Evolutionary conservation across 2,888 invertebrate species (phyloP).

Genomic region (Agrotis puta): DNA sequence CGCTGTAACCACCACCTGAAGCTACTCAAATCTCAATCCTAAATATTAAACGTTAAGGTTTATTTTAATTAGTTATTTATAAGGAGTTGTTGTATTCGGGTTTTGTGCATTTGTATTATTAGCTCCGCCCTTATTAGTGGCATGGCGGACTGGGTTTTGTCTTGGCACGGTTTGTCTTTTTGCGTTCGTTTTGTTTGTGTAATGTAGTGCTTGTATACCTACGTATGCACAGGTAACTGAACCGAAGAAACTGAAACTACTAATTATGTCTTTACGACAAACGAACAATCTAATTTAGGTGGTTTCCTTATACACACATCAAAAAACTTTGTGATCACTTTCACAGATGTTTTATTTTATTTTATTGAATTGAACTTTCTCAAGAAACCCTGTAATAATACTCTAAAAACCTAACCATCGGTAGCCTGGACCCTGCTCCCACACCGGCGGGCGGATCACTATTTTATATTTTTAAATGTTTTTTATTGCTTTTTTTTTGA

Average conservation of each 20-base stretch:
- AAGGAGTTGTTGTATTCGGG: constrained; percentile 65
- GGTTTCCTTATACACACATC: not conserved
- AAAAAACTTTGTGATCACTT: too few species aligned
- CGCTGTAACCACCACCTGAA: constrained; percentile 71
- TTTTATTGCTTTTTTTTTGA: too few species aligned
- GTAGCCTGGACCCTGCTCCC: too few species aligned
- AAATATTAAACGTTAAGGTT: constrained; percentile 67
- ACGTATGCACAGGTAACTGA: constrained; percentile 47
- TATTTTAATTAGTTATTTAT: constrained; percentile 68
- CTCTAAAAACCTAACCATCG: too few species aligned
- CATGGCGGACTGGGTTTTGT: constrained; percentile 86
- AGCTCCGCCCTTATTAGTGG: constrained; percentile 87
- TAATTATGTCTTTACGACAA: constrained; percentile 1
- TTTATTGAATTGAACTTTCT: too few species aligned
- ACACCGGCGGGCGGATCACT: too few species aligned
- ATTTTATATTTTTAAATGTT: too few species aligned
- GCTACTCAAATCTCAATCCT: constrained; percentile 78
- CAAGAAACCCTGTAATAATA: too few species aligned
- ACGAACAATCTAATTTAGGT: constrained; percentile 18
- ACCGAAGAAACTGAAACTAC: constrained; percentile 21
- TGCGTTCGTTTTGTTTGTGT: constrained; percentile 76
- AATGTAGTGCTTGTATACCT: constrained; percentile 44
- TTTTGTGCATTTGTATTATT: constrained; percentile 76
- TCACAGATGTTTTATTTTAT: too few species aligned
- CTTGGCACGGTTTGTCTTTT: constrained; percentile 79